Evolutionary conservation across 2,888 invertebrate species (phyloP).

Genomic region (Limnephilus rhombicus): DNA sequence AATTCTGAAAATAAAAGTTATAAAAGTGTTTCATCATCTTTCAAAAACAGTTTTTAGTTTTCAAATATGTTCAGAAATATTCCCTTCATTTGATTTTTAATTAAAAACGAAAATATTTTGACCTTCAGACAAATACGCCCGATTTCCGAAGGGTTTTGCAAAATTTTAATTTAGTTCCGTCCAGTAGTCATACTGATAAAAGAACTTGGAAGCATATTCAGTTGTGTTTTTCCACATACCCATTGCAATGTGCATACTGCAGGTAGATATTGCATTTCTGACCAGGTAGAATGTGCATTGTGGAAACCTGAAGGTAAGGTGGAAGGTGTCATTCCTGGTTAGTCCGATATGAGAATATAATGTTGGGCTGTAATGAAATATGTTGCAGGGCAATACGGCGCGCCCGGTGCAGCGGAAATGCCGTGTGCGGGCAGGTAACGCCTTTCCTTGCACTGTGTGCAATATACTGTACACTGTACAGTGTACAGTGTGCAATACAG

Average conservation of each 20-base stretch:
- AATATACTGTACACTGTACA: not conserved
- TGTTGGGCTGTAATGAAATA: conserved; percentile 5
- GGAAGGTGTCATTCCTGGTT: not conserved
- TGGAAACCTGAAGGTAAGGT: not conserved
- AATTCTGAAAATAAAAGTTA: too few species aligned
- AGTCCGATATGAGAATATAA: conserved; percentile 28
- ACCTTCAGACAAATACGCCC: too few species aligned
- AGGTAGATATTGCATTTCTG: not conserved
- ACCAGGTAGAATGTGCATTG: not conserved
- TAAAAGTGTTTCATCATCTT: too few species aligned
- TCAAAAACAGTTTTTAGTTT: too few species aligned
- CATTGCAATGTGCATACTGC: not conserved
- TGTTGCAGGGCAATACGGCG: not conserved
- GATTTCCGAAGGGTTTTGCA: too few species aligned
- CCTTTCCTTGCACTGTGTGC: not conserved
- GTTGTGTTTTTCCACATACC: too few species aligned
- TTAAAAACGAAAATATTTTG: too few species aligned
- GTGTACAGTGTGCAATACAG: not conserved
- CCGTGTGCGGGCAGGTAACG: not conserved
- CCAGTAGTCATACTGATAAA: too few species aligned
- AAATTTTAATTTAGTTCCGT: too few species aligned
- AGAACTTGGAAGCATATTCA: not conserved
- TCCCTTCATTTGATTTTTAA: too few species aligned
- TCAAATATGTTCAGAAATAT: too few species aligned
- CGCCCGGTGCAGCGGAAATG: not conserved